phyloP scores from a whole-genome alignment of 2,888 invertebrate genomes.

The Eledona agricola region DNA sequence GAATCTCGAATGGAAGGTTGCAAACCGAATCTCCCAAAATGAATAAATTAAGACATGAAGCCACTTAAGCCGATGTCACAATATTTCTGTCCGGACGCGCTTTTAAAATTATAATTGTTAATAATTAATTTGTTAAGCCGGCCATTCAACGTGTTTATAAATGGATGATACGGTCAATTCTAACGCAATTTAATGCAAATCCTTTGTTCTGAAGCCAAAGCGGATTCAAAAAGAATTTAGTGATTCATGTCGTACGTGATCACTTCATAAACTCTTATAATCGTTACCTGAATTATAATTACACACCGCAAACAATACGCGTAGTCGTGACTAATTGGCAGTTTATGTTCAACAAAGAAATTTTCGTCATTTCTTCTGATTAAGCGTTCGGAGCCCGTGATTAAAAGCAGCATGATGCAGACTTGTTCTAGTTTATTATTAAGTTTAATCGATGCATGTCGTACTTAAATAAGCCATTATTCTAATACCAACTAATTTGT shows the following conservation, averaged over 20 bases:
- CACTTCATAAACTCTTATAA: constrained; percentile 6
- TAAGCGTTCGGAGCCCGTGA: constrained; percentile 11
- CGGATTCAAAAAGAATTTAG: neutral
- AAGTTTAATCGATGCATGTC: constrained; percentile 29
- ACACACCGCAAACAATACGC: constrained; percentile 11
- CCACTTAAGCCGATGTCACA: constrained; percentile 1
- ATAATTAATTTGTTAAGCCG: constrained; percentile 16
- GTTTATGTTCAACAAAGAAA: constrained; percentile 8
- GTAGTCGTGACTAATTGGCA: constrained; percentile 26
- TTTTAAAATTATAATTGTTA: constrained; percentile 14
- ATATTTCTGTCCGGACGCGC: constrained; percentile 4
- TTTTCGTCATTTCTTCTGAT: constrained; percentile 7
- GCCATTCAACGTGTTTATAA: neutral
- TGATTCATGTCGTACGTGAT: constrained; percentile 24
- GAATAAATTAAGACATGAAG: neutral
- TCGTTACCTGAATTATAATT: constrained; percentile 19
- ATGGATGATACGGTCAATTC: too few relatives aligned
- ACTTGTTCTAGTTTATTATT: constrained; percentile 22
- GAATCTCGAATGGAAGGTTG: too few relatives aligned
- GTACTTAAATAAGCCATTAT: constrained; percentile 36
- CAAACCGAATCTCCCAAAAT: neutral
- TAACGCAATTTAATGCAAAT: too few relatives aligned
- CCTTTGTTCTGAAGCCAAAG: too few relatives aligned
- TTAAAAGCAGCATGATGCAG: constrained; percentile 22
- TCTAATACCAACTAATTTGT: constrained; percentile 37